Evolutionary conservation across 1,140 invertebrate species (phyloP).

Genomic region (Drosophila navojoa): DNA sequence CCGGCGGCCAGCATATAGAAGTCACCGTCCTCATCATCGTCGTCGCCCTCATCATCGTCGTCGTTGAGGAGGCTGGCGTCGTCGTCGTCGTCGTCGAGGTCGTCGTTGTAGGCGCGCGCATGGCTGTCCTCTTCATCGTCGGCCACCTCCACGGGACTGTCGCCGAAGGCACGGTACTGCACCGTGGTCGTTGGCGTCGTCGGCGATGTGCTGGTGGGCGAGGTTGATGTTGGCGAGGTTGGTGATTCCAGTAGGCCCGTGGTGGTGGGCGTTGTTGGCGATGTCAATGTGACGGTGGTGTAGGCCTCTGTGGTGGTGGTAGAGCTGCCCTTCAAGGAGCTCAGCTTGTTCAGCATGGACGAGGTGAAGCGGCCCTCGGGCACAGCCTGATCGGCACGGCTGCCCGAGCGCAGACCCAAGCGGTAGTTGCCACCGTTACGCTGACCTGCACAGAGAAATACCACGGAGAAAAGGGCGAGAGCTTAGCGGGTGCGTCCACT

Average conservation of each 20-base stretch:
- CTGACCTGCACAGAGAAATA: conserved; percentile 4
- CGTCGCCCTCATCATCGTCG: conserved; percentile 1
- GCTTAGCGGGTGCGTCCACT: too few species aligned
- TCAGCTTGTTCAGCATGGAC: conserved; percentile 58
- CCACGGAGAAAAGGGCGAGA: background rate
- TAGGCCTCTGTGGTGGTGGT: conserved; percentile 17
- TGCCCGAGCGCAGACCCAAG: conserved; percentile 27
- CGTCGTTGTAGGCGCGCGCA: conserved; percentile 12
- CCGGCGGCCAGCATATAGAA: conserved; percentile 43
- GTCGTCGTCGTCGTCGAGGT: conserved; percentile 37
- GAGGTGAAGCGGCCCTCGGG: conserved; percentile 58
- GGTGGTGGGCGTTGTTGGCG: background rate
- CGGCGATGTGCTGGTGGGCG: background rate
- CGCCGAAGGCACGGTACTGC: background rate
- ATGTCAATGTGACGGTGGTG: background rate
- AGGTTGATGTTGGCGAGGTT: background rate
- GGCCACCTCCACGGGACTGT: background rate
- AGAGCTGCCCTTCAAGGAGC: conserved; percentile 29
- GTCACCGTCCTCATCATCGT: conserved; percentile 37
- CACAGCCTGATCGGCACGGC: conserved; percentile 24
- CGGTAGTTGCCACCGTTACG: conserved; percentile 27
- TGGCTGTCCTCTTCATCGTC: conserved; percentile 10
- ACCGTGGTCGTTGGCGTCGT: background rate
- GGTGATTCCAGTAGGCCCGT: background rate
- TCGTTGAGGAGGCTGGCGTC: conserved; percentile 4